Conservation (phyloP, 2,113 vertebrate species). For the Macrotis lagotis region DNA sequence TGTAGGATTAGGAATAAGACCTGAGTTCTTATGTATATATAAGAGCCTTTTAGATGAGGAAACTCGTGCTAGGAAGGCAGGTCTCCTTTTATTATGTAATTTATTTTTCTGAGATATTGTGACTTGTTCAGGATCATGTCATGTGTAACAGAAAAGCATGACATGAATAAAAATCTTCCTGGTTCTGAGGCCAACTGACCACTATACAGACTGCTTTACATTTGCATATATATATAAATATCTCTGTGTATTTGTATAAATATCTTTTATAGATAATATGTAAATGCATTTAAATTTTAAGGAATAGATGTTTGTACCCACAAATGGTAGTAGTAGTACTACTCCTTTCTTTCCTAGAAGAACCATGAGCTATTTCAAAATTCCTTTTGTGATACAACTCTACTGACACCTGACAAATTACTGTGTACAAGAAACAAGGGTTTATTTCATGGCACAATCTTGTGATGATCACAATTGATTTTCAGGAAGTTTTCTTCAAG, state of each 20-base stretch:
- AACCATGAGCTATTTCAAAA: not conserved
- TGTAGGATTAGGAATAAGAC: not conserved
- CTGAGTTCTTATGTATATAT: not conserved
- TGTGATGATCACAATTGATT: conserved; percentile 13
- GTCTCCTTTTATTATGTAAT: not conserved
- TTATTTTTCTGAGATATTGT: not conserved
- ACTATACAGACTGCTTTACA: not conserved
- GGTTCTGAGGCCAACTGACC: not conserved
- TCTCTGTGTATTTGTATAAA: too few relatives aligned
- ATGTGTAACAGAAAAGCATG: not conserved
- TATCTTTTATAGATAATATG: not conserved
- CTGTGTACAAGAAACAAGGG: not conserved
- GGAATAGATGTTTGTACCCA: not conserved
- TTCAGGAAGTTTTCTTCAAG: conserved; percentile 35
- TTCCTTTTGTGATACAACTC: not conserved
- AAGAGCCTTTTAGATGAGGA: not conserved
- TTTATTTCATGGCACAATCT: not conserved
- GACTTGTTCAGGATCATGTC: not conserved
- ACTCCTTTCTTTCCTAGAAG: not conserved
- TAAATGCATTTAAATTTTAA: not conserved
- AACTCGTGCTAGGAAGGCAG: not conserved
- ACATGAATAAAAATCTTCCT: not conserved
- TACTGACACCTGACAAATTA: not conserved
- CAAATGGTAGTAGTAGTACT: not conserved
- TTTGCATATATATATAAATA: too few relatives aligned